phyloP scores from a whole-genome alignment of 2,113 vertebrate species.

The Dicaeum eximium region DNA sequence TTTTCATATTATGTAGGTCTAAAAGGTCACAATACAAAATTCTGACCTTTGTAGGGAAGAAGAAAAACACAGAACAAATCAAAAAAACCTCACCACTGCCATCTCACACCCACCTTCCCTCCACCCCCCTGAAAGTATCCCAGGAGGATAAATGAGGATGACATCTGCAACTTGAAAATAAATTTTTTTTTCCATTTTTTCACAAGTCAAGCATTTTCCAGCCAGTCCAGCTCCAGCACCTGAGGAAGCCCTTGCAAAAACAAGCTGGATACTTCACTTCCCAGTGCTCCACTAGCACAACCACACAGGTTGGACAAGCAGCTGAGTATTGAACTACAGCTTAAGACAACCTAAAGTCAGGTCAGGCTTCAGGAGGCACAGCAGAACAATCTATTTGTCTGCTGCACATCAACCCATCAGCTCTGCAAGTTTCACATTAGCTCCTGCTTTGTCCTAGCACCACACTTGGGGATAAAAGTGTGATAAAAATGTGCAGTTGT shows the following conservation, averaged over 20 bases:
- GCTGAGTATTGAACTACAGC: not conserved
- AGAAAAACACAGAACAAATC: not conserved
- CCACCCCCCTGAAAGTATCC: not conserved
- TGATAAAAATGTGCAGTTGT: not conserved
- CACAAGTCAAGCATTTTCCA: not conserved
- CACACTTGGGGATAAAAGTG: not conserved
- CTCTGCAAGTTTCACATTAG: not conserved
- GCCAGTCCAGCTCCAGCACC: not conserved
- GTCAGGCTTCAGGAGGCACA: not conserved
- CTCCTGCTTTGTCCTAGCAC: not conserved
- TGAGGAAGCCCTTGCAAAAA: not conserved
- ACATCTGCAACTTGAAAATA: not conserved
- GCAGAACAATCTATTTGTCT: not conserved
- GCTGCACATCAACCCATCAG: not conserved
- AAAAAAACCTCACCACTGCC: rapidly evolving
- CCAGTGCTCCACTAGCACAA: not conserved
- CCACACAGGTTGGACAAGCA: not conserved
- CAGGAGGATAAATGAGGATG: not conserved
- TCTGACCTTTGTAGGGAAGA: not conserved
- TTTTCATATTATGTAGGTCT: not conserved
- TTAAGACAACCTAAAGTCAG: not conserved
- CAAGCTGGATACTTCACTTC: not conserved
- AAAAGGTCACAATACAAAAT: not conserved
- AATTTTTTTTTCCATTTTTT: not conserved
- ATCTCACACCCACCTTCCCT: not conserved